These are phyloP conservation scores for Argopecten irradians DNA, from an alignment of 1,140 invertebrate genomes.

Conservation along the genomic window DNA sequence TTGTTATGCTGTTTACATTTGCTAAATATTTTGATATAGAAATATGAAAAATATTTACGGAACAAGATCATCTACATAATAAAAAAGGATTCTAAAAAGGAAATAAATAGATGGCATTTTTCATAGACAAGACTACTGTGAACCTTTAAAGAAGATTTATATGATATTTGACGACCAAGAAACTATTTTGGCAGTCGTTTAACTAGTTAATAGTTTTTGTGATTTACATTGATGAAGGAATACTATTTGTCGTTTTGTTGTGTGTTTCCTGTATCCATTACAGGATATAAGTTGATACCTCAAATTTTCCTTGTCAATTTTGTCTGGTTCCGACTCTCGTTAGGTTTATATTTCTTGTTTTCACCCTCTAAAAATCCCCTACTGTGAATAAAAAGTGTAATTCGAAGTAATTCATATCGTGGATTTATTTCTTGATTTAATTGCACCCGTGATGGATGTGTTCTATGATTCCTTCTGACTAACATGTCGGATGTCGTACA, in stretches of 20 bases:
- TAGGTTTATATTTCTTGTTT: slow-evolving; percentile 12
- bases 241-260: neutral
- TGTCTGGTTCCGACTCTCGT: neutral
- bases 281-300: neutral
- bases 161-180: neutral
- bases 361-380: neutral
- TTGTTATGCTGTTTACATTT: neutral
- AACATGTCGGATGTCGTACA: slow-evolving; percentile 1
- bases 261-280: neutral
- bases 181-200: neutral
- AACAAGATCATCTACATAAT: neutral
- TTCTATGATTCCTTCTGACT: neutral
- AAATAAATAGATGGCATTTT: neutral
- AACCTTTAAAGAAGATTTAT: neutral
- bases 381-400: slow-evolving; percentile 18
- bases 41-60: slow-evolving; percentile 4
- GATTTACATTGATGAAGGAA: neutral
- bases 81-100: neutral
- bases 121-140: neutral
- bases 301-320: neutral
- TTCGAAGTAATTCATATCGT: slow-evolving; percentile 7
- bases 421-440: slow-evolving; percentile 3
- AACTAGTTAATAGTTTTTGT: neutral
- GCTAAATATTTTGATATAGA: neutral
- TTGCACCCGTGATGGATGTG: neutral